Evolutionary conservation across 1,140 invertebrate species (phyloP).

Genomic region (Drosophila mauritiana): DNA sequence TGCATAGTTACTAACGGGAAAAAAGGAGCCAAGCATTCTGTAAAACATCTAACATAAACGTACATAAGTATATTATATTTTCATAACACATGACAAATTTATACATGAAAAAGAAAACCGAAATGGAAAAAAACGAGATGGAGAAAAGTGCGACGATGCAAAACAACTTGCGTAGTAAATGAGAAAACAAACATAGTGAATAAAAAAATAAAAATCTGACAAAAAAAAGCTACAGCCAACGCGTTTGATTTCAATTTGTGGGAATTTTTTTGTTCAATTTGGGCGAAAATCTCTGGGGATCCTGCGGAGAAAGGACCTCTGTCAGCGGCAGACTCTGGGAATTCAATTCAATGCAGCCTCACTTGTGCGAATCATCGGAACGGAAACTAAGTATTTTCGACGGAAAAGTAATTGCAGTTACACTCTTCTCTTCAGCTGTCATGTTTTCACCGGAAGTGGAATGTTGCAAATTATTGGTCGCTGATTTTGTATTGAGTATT

Average conservation of each 20-base stretch:
- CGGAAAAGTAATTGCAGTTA: slow-evolving; percentile 46
- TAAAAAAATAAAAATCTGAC: slow-evolving; percentile 80
- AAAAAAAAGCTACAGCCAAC: slow-evolving; percentile 60
- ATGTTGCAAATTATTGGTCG: slow-evolving; percentile 28
- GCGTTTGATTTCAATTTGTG: slow-evolving; percentile 59
- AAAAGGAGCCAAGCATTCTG: slow-evolving; percentile 76
- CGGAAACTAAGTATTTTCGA: slow-evolving; percentile 46
- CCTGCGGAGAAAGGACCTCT: background rate
- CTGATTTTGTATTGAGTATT: slow-evolving; percentile 26
- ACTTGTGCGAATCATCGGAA: slow-evolving; percentile 25
- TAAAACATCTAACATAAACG: slow-evolving; percentile 74
- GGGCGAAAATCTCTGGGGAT: slow-evolving; percentile 1
- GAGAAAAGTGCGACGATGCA: slow-evolving; percentile 68
- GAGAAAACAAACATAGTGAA: slow-evolving; percentile 77
- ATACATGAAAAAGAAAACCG: slow-evolving; percentile 61
- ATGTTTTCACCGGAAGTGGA: slow-evolving; percentile 6
- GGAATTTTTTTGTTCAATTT: background rate
- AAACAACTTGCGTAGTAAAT: slow-evolving; percentile 81
- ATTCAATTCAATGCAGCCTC: slow-evolving; percentile 23
- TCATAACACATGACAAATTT: slow-evolving; percentile 83
- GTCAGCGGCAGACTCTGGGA: slow-evolving; percentile 27
- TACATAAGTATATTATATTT: slow-evolving; percentile 83
- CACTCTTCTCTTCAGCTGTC: slow-evolving; percentile 22
- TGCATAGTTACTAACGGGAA: slow-evolving; percentile 75
- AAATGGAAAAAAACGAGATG: slow-evolving; percentile 14